Base-by-base conservation (phyloP, 2,797 vertebrate genomes). In the Dromococcyx pavoninus region DNA sequence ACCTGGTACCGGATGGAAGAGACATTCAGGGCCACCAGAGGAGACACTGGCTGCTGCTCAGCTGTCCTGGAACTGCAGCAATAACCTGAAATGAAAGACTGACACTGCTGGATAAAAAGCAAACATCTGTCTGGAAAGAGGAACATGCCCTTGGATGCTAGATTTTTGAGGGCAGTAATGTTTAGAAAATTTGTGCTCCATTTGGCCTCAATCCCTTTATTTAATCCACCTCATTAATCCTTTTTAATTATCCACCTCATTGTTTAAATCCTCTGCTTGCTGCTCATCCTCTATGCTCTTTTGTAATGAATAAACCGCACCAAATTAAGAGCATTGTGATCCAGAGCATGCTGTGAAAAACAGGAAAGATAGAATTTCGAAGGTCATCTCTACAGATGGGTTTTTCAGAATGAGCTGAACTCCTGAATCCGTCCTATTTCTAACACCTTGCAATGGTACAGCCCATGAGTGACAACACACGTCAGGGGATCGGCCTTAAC, bases 351-450 rank as follows among this genome's bases (percentile, higher is more conserved):
- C 77, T 72, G 79, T 41, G 84, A 95, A 91, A 93, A 71, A 57
- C 37, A 58, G 46, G 21, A 73, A 90, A 64, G 35, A 77, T 60
- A 89, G 74, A 91, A 94, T 95, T 96, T 85, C 85, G 97, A 97
- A 97, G 95, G 96, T 96, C 94, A 96, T 51, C 61, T 92, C 91
- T 79, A 89, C 95, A 94, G 96, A 96, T 79, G 88, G 54, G 14
- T 85, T 95, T 95, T 96, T 96, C 94, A 89, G 95, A 97, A 95
- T 96, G 90, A 97, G 94, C 73, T 81, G 92, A 94, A 91, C 71
- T 96, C 65, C 86, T 94, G 82, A 94, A 95, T 93, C 89, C 87
- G 43, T 90, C 71, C 96, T 97, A 96, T 97, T 97, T 97, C 91
- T 97, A 97, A 86, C 80, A 79, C 67, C 88, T 9, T 33, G 73